Percentiles rank a stretch among this genome's conserved stretches.
These are phyloP conservation scores for Vollenhovia emeryi DNA, from an alignment of 1,140 invertebrate species.

Conservation along the genomic window DNA sequence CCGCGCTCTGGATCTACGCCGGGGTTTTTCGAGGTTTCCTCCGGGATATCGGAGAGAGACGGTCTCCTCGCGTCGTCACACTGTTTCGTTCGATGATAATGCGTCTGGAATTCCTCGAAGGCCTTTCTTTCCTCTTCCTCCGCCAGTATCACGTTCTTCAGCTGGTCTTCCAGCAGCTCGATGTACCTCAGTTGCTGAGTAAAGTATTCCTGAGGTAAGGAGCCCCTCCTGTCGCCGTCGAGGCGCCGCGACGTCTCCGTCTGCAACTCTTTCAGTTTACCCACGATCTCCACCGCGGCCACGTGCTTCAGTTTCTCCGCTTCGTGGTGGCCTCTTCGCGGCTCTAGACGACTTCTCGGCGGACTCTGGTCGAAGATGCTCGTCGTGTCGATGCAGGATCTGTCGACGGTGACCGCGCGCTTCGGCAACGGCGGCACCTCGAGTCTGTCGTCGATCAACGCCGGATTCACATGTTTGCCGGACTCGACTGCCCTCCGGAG, in stretches of 20 bases:
- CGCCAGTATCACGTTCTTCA: conserved; percentile 77
- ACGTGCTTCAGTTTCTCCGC: conserved; percentile 69
- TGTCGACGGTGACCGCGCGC: conserved; percentile 78
- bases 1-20: neutral
- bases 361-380: conserved; percentile 81
- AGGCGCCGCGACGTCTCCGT: conserved; percentile 66
- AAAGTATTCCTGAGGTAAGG: conserved; percentile 89
- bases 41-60: neutral
- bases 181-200: conserved; percentile 90
- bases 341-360: conserved; percentile 65
- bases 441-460: conserved; percentile 80
- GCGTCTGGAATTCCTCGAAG: conserved; percentile 65
- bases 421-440: conserved; percentile 75
- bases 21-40: neutral
- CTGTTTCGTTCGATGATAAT: conserved; percentile 26
- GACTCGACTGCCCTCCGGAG: conserved; percentile 64
- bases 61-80: neutral
- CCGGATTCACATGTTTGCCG: conserved; percentile 78
- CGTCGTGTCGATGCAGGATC: conserved; percentile 82
- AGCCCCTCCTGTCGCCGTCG: conserved; percentile 83
- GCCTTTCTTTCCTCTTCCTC: conserved; percentile 74
- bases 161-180: conserved; percentile 83
- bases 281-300: conserved; percentile 74
- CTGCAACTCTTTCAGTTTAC: conserved; percentile 78
- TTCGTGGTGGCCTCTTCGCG: conserved; percentile 53